A percentile compares a stretch with the other conserved stretches of the same genome.
Evolutionary conservation across 2,797 vertebrate genomes (phyloP).

Genomic region (Leptoclinus maculatus): DNA sequence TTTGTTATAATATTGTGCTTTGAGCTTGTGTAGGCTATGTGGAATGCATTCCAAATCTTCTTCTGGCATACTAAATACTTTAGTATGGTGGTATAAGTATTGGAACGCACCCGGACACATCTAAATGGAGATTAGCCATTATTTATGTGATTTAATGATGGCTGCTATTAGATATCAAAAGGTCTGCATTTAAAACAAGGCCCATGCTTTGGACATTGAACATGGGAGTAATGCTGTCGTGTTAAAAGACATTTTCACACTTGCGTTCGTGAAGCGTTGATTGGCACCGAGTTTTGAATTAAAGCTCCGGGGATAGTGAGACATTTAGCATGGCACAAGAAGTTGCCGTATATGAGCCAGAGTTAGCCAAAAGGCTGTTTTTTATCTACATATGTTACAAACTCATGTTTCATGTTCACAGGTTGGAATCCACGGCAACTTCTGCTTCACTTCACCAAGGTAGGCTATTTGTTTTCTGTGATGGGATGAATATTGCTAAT

Average conservation of each 20-base stretch:
- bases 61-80: background rate
- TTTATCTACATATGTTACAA: background rate
- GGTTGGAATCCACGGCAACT: background rate
- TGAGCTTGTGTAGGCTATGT: background rate
- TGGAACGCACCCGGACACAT: background rate
- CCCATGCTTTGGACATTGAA: background rate
- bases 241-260: background rate
- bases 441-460: background rate
- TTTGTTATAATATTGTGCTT: background rate
- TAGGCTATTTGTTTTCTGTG: background rate
- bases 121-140: background rate
- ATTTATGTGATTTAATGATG: background rate
- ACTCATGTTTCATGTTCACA: background rate
- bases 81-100: background rate
- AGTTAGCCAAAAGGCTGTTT: background rate
- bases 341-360: background rate
- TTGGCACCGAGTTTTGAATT: background rate
- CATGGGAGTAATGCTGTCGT: background rate
- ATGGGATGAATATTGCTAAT: background rate
- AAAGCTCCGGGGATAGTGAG: background rate
- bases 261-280: background rate
- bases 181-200: background rate
- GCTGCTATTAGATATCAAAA: background rate
- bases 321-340: background rate
- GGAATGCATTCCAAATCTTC: background rate